phyloP scores from a whole-genome alignment of 2,797 vertebrate genomes.

The Bradypus variegatus region DNA sequence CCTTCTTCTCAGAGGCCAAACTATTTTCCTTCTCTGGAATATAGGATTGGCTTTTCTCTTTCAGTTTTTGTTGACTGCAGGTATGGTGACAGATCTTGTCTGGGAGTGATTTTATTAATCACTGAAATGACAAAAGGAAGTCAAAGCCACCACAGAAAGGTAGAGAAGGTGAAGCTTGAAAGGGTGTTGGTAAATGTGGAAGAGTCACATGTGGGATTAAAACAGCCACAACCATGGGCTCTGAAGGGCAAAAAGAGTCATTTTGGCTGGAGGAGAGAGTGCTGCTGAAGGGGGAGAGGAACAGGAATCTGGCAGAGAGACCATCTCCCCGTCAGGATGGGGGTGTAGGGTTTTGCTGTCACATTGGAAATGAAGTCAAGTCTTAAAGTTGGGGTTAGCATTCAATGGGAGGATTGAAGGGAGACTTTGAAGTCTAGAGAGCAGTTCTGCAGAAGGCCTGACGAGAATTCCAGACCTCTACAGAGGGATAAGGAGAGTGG shows the following conservation, averaged over 20 bases:
- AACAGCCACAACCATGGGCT: neutral
- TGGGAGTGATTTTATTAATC: neutral
- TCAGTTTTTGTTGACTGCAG: neutral
- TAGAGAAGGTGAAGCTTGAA: neutral
- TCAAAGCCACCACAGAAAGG: neutral
- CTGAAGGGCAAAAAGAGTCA: neutral
- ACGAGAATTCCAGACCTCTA: constrained; percentile 39
- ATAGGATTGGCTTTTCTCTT: neutral
- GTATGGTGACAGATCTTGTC: neutral
- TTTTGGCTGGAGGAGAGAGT: neutral
- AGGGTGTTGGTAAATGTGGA: neutral
- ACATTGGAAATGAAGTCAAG: neutral
- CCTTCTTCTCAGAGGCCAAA: neutral
- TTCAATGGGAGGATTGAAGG: neutral
- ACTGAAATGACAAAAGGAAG: neutral
- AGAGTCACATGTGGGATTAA: neutral
- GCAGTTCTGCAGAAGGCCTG: constrained; percentile 1
- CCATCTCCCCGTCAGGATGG: neutral
- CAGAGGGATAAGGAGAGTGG: constrained; percentile 20
- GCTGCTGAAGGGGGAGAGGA: neutral
- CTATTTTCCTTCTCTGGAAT: neutral
- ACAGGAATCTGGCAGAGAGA: neutral
- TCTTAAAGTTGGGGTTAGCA: neutral
- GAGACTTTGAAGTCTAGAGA: constrained; percentile 9
- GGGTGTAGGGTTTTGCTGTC: neutral